Conservation (phyloP, 2,797 vertebrate genomes). For the Channallabes apus region DNA sequence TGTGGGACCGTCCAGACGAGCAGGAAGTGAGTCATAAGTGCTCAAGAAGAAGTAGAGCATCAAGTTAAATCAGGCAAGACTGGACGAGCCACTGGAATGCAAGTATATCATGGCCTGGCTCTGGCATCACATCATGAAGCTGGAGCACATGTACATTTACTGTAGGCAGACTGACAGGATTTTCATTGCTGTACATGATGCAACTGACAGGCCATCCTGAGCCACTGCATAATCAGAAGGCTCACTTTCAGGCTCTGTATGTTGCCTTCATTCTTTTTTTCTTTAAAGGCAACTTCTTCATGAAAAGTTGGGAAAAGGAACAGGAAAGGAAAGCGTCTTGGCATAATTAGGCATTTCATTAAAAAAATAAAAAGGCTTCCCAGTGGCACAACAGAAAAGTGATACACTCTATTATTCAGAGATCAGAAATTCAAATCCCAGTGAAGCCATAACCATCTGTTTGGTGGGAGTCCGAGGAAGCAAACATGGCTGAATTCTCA, state of each 20-base stretch:
- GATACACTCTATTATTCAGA: no score
- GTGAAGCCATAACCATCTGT: no score
- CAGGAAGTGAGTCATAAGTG: neutral
- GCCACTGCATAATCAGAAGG: neutral
- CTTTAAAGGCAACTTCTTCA: neutral
- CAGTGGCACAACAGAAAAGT: no score
- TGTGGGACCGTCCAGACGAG: neutral
- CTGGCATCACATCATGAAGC: neutral
- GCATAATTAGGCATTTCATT: no score
- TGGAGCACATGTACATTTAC: neutral
- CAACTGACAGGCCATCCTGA: neutral
- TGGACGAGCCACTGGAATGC: neutral
- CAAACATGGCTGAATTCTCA: no score
- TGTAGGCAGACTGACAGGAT: neutral
- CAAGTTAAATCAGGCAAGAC: neutral
- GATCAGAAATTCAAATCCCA: no score
- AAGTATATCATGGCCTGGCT: neutral
- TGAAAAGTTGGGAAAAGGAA: neutral
- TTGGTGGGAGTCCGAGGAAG: no score
- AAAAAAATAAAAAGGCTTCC: no score
- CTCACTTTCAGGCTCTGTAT: neutral
- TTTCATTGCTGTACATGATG: slow-evolving; percentile 7
- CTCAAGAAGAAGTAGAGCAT: neutral
- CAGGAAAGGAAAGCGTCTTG: neutral
- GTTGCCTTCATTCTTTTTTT: neutral